Base-by-base conservation (phyloP, 2,113 vertebrate species). In the Leptosomus discolor region DNA sequence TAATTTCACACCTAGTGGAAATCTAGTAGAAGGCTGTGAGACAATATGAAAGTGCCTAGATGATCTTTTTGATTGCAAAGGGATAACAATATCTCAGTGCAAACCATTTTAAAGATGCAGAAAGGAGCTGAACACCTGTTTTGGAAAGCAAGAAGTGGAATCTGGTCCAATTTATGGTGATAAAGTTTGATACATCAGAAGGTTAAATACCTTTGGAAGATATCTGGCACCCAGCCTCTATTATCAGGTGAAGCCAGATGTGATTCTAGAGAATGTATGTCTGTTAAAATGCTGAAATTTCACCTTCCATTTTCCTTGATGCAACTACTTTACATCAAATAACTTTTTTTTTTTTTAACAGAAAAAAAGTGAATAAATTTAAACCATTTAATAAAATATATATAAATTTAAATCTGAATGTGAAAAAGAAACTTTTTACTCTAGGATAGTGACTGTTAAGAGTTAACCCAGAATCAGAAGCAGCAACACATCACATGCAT, bases 1-100 rank as follows among this genome's bases (percentile, higher is more conserved):
- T 85, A 69, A 94, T 97, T 97, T 97, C 58, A 85, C 67, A 45
- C 90, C 69, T 74, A 86, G 45, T 92, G 80, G 94, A 97, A 96
- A 96, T 95, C 87, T 96, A 92, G 90, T 92, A 89, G 92, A 87
- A 93, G 94, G 67, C 68, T 96, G 58, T 90, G 86, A 86, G 78
- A 93, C 84, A 94, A 94, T 94, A 96, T 84, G 84, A 79, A 96
- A 83, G 65, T 91, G 80, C 46, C 68, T 87, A 96, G 90, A 95
- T 96, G 77, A 91, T 85, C 68, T 87, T 92, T 96, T 64, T 97
- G 93, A 95, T 71, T 81, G 84, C 75, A 86, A 95, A 93, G 32
- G 75, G n/a, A 32, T 92, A 96, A 95, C 29, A 93, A 85, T 85
- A 85, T 65, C 85, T 95, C 60, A 70, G 65, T 64, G 34, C n/a